Base-by-base conservation (phyloP, 2,113 vertebrate species). In the Clarias gariepinus region DNA sequence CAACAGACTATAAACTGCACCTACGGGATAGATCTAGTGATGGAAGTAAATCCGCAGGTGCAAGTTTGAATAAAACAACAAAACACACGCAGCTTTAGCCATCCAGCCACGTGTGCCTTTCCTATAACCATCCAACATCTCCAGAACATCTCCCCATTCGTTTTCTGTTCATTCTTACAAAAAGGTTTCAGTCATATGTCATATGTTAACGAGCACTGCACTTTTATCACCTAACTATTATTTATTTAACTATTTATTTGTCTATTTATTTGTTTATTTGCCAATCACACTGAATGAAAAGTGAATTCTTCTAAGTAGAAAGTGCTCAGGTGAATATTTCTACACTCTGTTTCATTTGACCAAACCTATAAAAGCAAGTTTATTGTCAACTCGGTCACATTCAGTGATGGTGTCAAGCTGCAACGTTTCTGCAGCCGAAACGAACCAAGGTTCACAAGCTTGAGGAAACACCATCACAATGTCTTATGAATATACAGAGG, bases 31-130 rank as follows among this genome's bases (percentile, higher is more conserved):
- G 36, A 64, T 15, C 21, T 64, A 63, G 47, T 64, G 73, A 66
- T 10, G 36, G 16, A 16, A 63, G 52, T 23, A 81, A n/a, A 77
- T 68, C 66, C 66, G 58, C 41, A 63, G 25, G 77, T 76, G 58
- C 78, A 84, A 16, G 30, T 41, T 63, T 69, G 23, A 80, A 58
- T 53, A 57, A 81, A n/a, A 81, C 33, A 61, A 81, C n/a, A 73
- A 58, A 85, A 89, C 81, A 89, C 87, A 90, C 92, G 88, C 89
- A 95, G 92, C 93, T 94, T 94, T 93, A 95, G 93, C 93, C 94
- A 95, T 94, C 90, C 91, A 92, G 90, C 95, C 95, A 93, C 95
- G 91, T 89, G 95, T 96, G 95, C 95, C 95, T 96, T 96, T 94
- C 91, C 91, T 91, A 85, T 68, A 33, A 78, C 57, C 73, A 85